Evolutionary conservation across 1,140 invertebrate genomes (phyloP).

Genomic region (Trissolcus basalis): DNA sequence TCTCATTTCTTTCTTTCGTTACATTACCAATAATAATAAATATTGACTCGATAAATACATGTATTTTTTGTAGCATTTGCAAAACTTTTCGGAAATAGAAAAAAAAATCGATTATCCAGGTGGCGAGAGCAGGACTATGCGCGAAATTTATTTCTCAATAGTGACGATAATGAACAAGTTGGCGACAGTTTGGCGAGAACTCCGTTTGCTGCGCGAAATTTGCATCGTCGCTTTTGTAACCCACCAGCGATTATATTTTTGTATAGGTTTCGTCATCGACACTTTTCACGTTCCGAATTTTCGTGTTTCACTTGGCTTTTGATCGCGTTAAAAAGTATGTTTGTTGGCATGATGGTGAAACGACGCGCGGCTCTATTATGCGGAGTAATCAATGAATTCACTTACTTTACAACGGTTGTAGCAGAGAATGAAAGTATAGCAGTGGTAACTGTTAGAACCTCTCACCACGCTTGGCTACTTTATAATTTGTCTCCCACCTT

Average conservation of each 20-base stretch:
- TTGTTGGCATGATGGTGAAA: constrained; percentile 55
- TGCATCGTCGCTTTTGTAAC: constrained; percentile 13
- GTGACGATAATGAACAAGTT: constrained; percentile 20
- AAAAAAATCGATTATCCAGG: neutral
- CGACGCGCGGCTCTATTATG: constrained; percentile 46
- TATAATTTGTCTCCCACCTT: constrained; percentile 74
- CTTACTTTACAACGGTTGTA: constrained; percentile 49
- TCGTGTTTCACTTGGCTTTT: constrained; percentile 17
- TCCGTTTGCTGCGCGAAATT: constrained; percentile 1
- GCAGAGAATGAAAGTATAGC: constrained; percentile 54
- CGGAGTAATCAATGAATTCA: constrained; percentile 54
- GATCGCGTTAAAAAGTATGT: constrained; percentile 21
- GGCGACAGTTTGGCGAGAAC: neutral
- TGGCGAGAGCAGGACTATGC: neutral
- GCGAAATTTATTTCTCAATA: neutral
- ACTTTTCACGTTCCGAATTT: constrained; percentile 5
- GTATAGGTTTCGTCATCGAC: constrained; percentile 22
- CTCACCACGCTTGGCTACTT: constrained; percentile 69
- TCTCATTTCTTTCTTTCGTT: no score
- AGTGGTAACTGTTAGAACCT: constrained; percentile 68
- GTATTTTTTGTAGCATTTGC: neutral
- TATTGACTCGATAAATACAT: neutral
- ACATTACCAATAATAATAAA: neutral
- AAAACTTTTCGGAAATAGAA: neutral
- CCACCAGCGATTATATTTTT: constrained; percentile 20